Conservation (phyloP, 2,888 invertebrate genomes). For the Tholera decimalis region DNA sequence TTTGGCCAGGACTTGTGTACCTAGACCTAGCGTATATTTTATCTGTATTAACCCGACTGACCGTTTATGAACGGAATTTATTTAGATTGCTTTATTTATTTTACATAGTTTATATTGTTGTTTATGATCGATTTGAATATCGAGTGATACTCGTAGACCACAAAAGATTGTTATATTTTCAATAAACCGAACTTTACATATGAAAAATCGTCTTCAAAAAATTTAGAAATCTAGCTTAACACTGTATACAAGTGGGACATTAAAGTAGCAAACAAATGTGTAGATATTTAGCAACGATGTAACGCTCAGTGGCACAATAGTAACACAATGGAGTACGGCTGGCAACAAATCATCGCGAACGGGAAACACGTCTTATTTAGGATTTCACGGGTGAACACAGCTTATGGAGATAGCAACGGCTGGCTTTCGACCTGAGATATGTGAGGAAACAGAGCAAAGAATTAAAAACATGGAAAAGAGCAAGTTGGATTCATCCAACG, state of each 20-base stretch:
- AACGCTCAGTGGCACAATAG: slow-evolving; percentile 53
- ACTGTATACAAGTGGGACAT: slow-evolving; percentile 48
- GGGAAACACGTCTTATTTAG: slow-evolving; percentile 71
- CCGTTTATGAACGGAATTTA: slow-evolving; percentile 61
- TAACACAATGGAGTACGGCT: slow-evolving; percentile 68
- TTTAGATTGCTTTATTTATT: slow-evolving; percentile 62
- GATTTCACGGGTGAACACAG: slow-evolving; percentile 66
- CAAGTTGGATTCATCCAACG: too few relatives aligned
- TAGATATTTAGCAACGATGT: slow-evolving; percentile 63
- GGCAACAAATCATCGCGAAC: slow-evolving; percentile 75
- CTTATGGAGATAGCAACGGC: slow-evolving; percentile 5
- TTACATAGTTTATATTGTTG: slow-evolving; percentile 16
- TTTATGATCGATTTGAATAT: too few relatives aligned
- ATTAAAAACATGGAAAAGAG: too few relatives aligned
- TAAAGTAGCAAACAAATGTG: slow-evolving; percentile 57
- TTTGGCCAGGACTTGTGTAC: slow-evolving; percentile 64
- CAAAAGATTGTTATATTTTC: too few relatives aligned
- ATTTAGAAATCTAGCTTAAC: slow-evolving; percentile 1
- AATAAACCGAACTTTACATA: background rate
- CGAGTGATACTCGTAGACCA: too few relatives aligned
- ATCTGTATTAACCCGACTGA: slow-evolving; percentile 55
- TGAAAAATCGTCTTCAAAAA: background rate
- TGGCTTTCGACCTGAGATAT: background rate
- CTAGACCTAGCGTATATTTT: slow-evolving; percentile 58
- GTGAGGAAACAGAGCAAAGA: background rate